Base-by-base conservation (phyloP, 2,797 vertebrate species). In the Acanthurus lineatus region DNA sequence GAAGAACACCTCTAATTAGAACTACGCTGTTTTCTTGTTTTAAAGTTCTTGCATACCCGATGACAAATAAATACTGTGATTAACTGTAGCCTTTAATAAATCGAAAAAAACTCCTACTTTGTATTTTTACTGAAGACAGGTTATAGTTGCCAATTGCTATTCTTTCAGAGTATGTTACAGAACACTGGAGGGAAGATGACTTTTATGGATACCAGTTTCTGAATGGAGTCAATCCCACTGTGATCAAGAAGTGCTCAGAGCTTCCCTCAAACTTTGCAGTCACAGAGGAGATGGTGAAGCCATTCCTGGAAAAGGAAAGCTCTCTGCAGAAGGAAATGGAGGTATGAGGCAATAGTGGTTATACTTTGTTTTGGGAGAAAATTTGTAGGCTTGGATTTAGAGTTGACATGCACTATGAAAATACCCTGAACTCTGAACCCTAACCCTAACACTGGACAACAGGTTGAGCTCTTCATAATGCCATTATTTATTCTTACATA, bases 131-230 rank as follows among this genome's bases (percentile, higher is more conserved):
- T 4, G 5, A 5, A 38, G 4, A 8, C 10, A 12, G 15, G n/a
- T 42, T 22, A n/a, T 54, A 63, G 44, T 66, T 61, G 11, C 9
- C 40, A 62, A 9, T 53, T 73, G 20, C 15, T 4, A 2, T 45
- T 69, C 3, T 81, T 64, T 6, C 77, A 95, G 94, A 88, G 47
- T 93, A 92, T 28, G 83, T 90, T 9, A 6, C 38, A 20, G 62
- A 92, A 2, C 88, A 95, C 73, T 94, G 93, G 93, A 87, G 58
- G 60, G 87, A 94, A 1, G 94, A 94, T 11, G 84, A 86, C 8
- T 93, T 94, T 49, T 94, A 86, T 42, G 94, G 92, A 53, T 92
- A 0, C 79, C 92, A 93, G 77, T 93, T 92, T 79, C 75, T 95
- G 62, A 94, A 94, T 5, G 89, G 32, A 35, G 1, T 35, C 25